A percentile compares a stretch with the other conserved stretches of the same genome.
Evolutionary conservation across 2,113 vertebrate species (phyloP).

Genomic region (Ictalurus furcatus): DNA sequence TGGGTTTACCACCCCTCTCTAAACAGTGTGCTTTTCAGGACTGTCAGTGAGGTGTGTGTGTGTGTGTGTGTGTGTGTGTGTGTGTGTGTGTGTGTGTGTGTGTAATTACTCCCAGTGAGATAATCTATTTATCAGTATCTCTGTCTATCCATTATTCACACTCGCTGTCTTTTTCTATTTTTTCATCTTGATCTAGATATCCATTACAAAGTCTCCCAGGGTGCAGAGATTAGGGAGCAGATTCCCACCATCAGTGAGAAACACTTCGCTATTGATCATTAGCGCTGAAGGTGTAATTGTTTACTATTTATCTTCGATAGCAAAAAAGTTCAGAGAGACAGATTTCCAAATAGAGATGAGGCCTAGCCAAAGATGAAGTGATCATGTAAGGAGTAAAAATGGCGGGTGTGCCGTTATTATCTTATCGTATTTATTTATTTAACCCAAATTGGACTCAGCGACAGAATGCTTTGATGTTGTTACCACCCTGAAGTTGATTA

Average conservation of each 20-base stretch:
- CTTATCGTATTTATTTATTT: not conserved
- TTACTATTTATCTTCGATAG: conserved; percentile 41
- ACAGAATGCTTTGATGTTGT: not conserved
- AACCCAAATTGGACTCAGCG: not conserved
- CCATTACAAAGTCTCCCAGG: conserved; percentile 32
- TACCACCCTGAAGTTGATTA: not conserved
- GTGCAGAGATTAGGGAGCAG: conserved; percentile 36
- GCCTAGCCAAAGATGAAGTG: no score
- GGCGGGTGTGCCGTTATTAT: not conserved
- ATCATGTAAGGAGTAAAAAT: not conserved
- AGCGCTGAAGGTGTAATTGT: conserved; percentile 33
- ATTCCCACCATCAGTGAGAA: conserved; percentile 27
- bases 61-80: not conserved
- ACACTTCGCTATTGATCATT: conserved; percentile 41
- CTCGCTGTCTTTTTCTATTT: conserved; percentile 29
- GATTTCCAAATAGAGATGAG: not conserved
- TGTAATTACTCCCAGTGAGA: conserved; percentile 63
- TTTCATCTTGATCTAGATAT: conserved; percentile 47
- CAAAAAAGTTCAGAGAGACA: not conserved
- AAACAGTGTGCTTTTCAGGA: conserved; percentile 58
- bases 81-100: conserved; percentile 26
- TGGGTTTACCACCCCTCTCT: not conserved
- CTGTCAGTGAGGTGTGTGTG: conserved; percentile 24
- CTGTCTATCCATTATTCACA: conserved; percentile 36
- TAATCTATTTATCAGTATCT: conserved; percentile 61